phyloP scores from a whole-genome alignment of 2,797 vertebrate genomes.

The Sylvia borin region DNA sequence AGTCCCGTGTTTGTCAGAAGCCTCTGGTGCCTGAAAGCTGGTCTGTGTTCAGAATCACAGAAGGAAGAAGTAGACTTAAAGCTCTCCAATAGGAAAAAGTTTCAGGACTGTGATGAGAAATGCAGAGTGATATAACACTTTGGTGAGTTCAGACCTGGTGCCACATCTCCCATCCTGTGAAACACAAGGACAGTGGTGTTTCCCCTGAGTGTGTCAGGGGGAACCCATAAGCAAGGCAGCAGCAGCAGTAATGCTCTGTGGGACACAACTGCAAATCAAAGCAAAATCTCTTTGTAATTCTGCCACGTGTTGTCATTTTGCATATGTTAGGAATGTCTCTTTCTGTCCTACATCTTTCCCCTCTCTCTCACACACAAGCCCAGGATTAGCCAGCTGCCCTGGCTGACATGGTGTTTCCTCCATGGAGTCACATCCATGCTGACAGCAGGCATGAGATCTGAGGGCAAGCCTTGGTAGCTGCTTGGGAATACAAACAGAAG shows the following conservation, averaged over 20 bases:
- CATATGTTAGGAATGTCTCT: not conserved
- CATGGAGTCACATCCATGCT: not conserved
- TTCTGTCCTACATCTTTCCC: not conserved
- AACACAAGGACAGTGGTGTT: not conserved
- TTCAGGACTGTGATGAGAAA: not conserved
- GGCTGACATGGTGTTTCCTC: not conserved
- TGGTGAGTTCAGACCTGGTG: not conserved
- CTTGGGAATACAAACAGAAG: not conserved
- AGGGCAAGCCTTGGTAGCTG: not conserved
- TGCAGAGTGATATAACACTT: not conserved
- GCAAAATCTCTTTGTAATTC: not conserved
- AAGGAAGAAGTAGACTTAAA: not conserved
- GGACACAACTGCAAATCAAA: not conserved
- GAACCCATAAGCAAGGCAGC: not conserved
- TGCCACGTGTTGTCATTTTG: not conserved
- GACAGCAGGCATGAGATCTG: not conserved
- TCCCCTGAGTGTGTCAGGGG: accelerated
- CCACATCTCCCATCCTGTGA: not conserved
- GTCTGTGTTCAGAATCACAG: not conserved
- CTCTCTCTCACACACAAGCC: not conserved
- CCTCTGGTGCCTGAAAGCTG: not conserved
- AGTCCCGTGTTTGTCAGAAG: not conserved
- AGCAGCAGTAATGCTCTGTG: accelerated
- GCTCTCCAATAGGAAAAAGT: not conserved
- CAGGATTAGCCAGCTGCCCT: not conserved